These are phyloP conservation scores for Cryptotis parvus DNA, from an alignment of 2,113 vertebrate species.

Conservation along the genomic window DNA sequence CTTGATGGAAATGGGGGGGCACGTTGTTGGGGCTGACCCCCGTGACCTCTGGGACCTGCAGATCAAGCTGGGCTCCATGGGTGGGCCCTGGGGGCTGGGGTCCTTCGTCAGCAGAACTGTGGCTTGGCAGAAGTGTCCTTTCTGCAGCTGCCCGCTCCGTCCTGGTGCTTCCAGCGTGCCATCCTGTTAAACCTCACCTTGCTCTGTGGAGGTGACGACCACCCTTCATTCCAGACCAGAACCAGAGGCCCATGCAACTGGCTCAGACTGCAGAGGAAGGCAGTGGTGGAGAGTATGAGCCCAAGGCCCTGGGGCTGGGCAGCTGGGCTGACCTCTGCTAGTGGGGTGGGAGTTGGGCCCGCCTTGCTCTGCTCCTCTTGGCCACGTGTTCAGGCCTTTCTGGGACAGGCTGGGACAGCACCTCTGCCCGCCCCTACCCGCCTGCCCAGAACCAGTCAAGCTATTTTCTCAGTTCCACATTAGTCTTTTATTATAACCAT, in stretches of 20 bases:
- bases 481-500: slow-evolving; percentile 66
- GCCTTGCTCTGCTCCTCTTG: background rate
- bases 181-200: background rate
- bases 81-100: no score
- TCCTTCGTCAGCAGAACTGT: no score
- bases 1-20: background rate
- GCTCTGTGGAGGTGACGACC: accelerated
- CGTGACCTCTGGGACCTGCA: background rate
- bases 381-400: no score
- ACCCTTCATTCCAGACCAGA: no score
- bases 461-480: background rate
- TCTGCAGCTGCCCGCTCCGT: background rate
- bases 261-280: background rate
- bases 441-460: background rate
- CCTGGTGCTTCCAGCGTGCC: accelerated
- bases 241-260: no score
- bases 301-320: no score
- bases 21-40: accelerated
- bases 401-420: background rate
- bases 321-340: background rate
- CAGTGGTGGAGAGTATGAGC: background rate
- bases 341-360: no score
- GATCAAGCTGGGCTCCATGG: background rate
- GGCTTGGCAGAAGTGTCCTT: background rate
- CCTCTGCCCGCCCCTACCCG: background rate